A percentile compares a stretch with the other conserved stretches of the same genome.
phyloP scores from a whole-genome alignment of 53 echinoderm and acorn worm genomes.

The Apostichopus leukothele region DNA sequence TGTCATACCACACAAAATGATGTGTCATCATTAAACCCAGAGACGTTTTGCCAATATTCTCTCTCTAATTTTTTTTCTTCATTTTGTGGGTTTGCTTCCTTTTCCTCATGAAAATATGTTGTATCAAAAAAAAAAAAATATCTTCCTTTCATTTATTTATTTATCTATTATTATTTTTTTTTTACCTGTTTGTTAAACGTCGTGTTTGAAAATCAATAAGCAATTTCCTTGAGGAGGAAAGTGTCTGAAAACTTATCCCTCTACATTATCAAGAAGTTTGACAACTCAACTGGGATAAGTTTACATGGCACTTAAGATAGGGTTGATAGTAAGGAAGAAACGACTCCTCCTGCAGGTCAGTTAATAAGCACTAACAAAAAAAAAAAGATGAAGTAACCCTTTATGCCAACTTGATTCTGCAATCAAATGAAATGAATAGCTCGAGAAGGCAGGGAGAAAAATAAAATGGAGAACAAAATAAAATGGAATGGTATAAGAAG shows the following conservation, averaged over 20 bases:
- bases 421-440: constrained; percentile 1
- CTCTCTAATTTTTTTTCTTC: neutral
- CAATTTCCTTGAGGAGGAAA: constrained; percentile 48
- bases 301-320: constrained; percentile 11
- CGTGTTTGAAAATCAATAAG: constrained; percentile 42
- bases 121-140: neutral
- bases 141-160: too few species aligned
- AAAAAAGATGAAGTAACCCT: neutral
- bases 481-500: too few species aligned
- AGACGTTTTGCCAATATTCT: constrained; percentile 5
- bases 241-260: constrained; percentile 37
- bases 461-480: too few species aligned
- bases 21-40: constrained; percentile 9
- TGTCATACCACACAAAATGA: neutral
- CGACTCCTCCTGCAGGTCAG: neutral
- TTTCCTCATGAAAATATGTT: constrained; percentile 4
- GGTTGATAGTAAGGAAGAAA: neutral
- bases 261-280: neutral
- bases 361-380: neutral
- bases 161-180: neutral
- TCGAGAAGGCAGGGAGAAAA: neutral
- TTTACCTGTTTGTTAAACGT: neutral
- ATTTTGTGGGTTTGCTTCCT: too few species aligned
- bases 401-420: neutral
- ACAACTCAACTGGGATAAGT: neutral